Conservation (phyloP, 1,140 invertebrate species). For the Arctopsyche grandis region DNA sequence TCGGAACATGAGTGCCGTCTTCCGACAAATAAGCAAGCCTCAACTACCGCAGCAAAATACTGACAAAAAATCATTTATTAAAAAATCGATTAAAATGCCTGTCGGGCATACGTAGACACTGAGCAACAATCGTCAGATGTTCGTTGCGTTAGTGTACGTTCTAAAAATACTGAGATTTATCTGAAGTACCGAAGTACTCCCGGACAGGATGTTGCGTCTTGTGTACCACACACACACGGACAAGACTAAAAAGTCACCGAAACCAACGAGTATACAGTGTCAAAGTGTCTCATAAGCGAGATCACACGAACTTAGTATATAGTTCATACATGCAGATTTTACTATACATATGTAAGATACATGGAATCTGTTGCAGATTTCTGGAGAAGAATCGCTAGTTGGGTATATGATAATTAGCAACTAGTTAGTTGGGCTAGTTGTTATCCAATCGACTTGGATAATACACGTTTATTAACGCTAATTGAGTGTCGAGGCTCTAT, state of each 20-base stretch:
- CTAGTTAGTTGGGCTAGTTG: neutral
- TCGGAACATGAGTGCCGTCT: slow-evolving; percentile 17
- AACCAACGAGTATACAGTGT: neutral
- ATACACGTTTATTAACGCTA: neutral
- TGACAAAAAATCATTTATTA: neutral
- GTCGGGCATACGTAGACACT: neutral
- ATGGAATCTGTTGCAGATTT: no score
- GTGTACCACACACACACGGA: neutral
- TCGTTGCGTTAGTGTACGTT: neutral
- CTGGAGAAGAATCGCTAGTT: no score
- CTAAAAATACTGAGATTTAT: slow-evolving; percentile 7
- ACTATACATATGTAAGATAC: no score
- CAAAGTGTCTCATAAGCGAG: no score
- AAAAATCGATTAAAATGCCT: no score
- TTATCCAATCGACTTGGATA: neutral
- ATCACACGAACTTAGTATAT: no score
- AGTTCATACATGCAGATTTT: no score
- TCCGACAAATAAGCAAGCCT: slow-evolving; percentile 4
- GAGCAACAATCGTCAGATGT: neutral
- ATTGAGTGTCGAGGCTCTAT: neutral
- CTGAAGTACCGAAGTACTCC: neutral
- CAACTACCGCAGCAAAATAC: neutral
- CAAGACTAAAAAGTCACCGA: slow-evolving; percentile 4
- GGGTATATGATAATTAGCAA: no score
- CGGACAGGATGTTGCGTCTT: slow-evolving; percentile 9